A percentile compares a stretch with the other conserved stretches of the same genome.
Evolutionary conservation across 1,140 invertebrate genomes (phyloP).

Genomic region (Drosophila guanche): DNA sequence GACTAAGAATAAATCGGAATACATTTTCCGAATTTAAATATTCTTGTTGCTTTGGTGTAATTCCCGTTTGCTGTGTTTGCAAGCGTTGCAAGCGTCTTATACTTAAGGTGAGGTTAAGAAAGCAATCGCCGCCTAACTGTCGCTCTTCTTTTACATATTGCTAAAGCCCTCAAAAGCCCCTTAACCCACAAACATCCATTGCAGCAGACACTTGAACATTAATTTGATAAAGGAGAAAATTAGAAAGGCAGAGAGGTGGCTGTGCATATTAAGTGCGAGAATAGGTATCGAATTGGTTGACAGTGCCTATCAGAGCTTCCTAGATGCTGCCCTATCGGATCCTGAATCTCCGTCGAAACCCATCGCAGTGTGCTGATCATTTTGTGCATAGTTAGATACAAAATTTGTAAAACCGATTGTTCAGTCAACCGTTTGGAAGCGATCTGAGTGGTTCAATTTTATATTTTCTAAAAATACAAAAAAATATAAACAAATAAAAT

Average conservation of each 20-base stretch:
- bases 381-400: constrained; percentile 4
- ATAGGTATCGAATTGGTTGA: too few relatives aligned
- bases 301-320: too few relatives aligned
- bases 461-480: constrained; percentile 2
- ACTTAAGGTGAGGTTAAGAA: constrained; percentile 18
- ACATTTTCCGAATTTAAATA: too few relatives aligned
- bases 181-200: too few relatives aligned
- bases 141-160: constrained; percentile 31
- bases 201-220: constrained; percentile 37
- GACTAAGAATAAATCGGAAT: too few relatives aligned
- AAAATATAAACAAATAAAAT: neutral
- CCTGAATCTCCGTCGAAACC: too few relatives aligned
- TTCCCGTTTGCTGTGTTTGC: too few relatives aligned
- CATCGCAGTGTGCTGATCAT: constrained; percentile 38
- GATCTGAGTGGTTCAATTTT: constrained; percentile 26
- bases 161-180: constrained; percentile 6
- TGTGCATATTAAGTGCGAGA: too few relatives aligned
- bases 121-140: constrained; percentile 24
- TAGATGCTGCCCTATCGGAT: too few relatives aligned
- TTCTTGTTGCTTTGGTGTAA: too few relatives aligned
- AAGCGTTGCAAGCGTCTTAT: too few relatives aligned
- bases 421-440: constrained; percentile 46
- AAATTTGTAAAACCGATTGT: neutral
- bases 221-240: constrained; percentile 29
- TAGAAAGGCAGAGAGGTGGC: neutral